A percentile compares a stretch with the other conserved stretches of the same genome.
phyloP scores from a whole-genome alignment of 2,113 vertebrate species.

The Acanthisitta chloris region DNA sequence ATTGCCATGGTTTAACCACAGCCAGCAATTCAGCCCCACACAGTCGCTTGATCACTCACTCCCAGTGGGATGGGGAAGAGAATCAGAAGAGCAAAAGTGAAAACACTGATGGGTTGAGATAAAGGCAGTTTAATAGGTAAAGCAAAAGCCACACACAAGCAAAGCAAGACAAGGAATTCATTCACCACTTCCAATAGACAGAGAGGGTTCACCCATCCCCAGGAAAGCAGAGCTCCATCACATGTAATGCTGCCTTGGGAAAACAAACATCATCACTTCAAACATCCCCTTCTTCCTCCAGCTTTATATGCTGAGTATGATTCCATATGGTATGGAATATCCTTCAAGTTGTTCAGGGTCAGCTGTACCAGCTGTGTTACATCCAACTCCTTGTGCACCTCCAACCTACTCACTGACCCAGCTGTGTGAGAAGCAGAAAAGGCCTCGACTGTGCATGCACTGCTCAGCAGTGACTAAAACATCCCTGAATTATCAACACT shows the following conservation, averaged over 20 bases:
- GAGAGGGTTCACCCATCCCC: background rate
- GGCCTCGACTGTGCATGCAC: background rate
- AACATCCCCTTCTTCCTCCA: background rate
- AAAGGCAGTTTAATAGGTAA: background rate
- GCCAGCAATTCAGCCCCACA: background rate
- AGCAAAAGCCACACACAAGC: background rate
- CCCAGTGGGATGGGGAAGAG: background rate
- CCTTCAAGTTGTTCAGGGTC: background rate
- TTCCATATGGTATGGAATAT: background rate
- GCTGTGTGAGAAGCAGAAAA: background rate
- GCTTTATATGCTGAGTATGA: background rate
- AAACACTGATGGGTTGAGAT: background rate
- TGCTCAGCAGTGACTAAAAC: background rate
- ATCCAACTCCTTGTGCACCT: background rate
- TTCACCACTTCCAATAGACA: too few species aligned
- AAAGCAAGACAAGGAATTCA: background rate
- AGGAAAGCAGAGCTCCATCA: background rate
- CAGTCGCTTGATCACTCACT: background rate
- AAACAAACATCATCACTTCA: background rate
- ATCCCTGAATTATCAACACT: background rate
- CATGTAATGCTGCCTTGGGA: accelerated
- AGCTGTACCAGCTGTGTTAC: background rate
- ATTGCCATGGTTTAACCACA: background rate
- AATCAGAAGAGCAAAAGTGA: background rate
- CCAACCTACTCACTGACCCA: background rate